Percentiles rank a stretch among this genome's conserved stretches.
Conservation (phyloP, 2,797 vertebrate species). For the Semotilus atromaculatus region DNA sequence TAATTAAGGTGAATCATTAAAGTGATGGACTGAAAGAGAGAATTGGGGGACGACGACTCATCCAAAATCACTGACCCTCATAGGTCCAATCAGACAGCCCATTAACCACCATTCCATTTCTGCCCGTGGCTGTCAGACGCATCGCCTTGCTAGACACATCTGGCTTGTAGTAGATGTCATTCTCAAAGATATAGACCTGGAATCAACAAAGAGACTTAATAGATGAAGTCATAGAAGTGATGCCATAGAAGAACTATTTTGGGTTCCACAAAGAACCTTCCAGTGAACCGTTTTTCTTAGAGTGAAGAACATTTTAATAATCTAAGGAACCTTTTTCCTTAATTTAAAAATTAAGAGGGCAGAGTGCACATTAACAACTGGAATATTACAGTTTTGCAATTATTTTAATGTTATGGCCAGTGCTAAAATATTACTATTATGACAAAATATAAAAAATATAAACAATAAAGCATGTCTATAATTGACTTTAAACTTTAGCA, state of each 20-base stretch:
- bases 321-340: too few relatives aligned
- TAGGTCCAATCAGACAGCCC: conserved; percentile 86
- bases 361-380: background rate
- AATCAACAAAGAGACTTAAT: conserved; percentile 56
- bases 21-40: background rate
- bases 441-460: background rate
- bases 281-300: too few relatives aligned
- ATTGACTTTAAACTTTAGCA: too few relatives aligned
- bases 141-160: conserved; percentile 71
- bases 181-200: conserved; percentile 81
- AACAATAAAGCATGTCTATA: background rate
- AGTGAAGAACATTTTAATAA: too few relatives aligned
- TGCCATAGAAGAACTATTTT: background rate
- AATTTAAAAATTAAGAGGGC: background rate
- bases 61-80: conserved; percentile 73
- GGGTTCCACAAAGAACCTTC: background rate
- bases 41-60: background rate
- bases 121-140: conserved; percentile 77
- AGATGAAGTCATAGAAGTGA: conserved; percentile 11
- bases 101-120: conserved; percentile 73
- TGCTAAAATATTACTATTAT: background rate
- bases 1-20: conserved; percentile 13
- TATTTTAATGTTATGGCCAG: background rate
- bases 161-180: conserved; percentile 84
- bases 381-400: background rate